Conservation (phyloP, 2,888 invertebrate genomes). For the Anodontia alba region DNA sequence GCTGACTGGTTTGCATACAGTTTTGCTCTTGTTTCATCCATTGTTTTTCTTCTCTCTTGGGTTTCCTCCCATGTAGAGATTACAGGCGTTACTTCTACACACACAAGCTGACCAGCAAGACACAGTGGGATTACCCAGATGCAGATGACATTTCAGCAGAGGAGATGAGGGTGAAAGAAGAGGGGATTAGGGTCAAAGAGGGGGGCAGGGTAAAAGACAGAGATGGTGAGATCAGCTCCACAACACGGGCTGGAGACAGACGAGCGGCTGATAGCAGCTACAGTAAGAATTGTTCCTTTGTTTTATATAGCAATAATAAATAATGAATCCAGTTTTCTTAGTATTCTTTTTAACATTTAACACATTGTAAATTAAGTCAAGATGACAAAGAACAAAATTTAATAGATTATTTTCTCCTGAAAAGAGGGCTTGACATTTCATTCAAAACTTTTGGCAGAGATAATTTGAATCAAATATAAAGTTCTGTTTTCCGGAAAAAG, state of each 20-base stretch:
- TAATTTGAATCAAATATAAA: too few relatives aligned
- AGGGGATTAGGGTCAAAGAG: conserved; percentile 29
- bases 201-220: conserved; percentile 22
- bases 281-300: not conserved
- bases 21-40: not conserved
- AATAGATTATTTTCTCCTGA: too few relatives aligned
- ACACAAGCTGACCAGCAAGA: conserved; percentile 87
- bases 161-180: conserved; percentile 35
- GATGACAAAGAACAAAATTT: too few relatives aligned
- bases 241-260: conserved; percentile 8
- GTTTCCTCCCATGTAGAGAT: conserved; percentile 86
- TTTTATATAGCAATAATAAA: too few relatives aligned
- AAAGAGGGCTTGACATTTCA: too few relatives aligned
- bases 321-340: too few relatives aligned
- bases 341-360: too few relatives aligned
- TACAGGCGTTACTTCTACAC: conserved; percentile 90
- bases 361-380: too few relatives aligned
- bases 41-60: conserved; percentile 56
- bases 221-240: conserved; percentile 46
- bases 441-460: too few relatives aligned
- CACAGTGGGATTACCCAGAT: conserved; percentile 88
- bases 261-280: not conserved
- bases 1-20: not conserved
- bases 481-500: too few relatives aligned
- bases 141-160: conserved; percentile 49